A percentile compares a stretch with the other conserved stretches of the same genome.
These are phyloP conservation scores for Isichthys henryi DNA, from an alignment of 2,113 vertebrate genomes.

Conservation along the genomic window DNA sequence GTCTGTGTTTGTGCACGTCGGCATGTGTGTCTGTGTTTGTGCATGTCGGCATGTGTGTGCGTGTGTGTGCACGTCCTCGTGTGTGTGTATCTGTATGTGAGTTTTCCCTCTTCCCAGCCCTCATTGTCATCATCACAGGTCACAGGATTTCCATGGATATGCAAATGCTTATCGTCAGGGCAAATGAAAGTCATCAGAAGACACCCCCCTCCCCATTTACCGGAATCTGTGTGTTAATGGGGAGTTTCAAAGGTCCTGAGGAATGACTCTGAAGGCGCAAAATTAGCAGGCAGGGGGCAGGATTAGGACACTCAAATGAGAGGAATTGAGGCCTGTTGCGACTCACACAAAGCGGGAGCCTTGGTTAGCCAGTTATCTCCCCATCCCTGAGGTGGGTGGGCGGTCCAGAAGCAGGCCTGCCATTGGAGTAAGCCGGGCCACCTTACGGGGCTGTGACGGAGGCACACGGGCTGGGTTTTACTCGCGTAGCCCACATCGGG, in stretches of 20 bases:
- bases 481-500: too few species aligned
- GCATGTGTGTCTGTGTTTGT: too few species aligned
- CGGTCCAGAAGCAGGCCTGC: background rate
- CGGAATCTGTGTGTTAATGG: background rate
- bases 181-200: conserved; percentile 39
- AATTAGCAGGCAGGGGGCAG: background rate
- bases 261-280: background rate
- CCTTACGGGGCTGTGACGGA: background rate
- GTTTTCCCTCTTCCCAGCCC: conserved; percentile 22
- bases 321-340: background rate
- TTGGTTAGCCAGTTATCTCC: background rate
- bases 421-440: background rate
- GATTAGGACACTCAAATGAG: background rate
- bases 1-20: background rate
- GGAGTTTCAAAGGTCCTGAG: conserved; percentile 23
- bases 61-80: fast-evolving
- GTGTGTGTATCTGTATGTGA: background rate
- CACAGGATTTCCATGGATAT: conserved; percentile 21
- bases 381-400: background rate
- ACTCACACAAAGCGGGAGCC: background rate
- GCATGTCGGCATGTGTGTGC: too few species aligned
- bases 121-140: conserved; percentile 15
- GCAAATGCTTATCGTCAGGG: conserved; percentile 31
- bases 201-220: conserved; percentile 13
- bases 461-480: background rate